A percentile compares a stretch with the other conserved stretches of the same genome.
Conservation (phyloP, 2,888 invertebrate species). For the Achlya flavicornis region DNA sequence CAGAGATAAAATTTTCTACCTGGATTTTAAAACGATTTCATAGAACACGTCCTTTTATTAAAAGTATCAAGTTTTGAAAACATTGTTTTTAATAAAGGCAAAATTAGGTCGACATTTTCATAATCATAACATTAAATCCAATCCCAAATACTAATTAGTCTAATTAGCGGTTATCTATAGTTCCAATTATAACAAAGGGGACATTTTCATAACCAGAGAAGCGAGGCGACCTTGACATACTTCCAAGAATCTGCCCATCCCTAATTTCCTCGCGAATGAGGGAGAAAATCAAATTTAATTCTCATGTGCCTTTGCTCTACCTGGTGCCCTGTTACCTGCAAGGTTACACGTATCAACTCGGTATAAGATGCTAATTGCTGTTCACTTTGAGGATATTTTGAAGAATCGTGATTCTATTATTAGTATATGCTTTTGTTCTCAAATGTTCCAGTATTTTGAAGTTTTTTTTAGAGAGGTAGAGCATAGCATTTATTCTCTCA, state of each 20-base stretch:
- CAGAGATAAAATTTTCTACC: too few relatives aligned
- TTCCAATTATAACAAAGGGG: background rate
- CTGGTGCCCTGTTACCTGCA: background rate
- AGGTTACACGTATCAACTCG: background rate
- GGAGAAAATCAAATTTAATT: constrained; percentile 4
- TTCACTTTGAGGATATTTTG: background rate
- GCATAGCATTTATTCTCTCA: too few relatives aligned
- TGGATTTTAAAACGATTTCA: too few relatives aligned
- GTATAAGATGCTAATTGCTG: background rate
- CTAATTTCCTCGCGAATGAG: background rate
- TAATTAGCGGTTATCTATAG: background rate
- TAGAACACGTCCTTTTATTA: too few relatives aligned
- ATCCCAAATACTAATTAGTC: background rate
- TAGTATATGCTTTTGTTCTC: background rate
- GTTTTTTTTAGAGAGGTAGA: too few relatives aligned
- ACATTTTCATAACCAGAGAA: background rate
- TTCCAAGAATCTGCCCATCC: background rate
- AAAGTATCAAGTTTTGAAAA: too few relatives aligned
- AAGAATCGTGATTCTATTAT: background rate
- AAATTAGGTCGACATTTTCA: background rate
- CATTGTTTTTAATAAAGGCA: background rate
- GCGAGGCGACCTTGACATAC: background rate
- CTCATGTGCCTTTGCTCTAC: background rate
- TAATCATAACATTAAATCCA: background rate
- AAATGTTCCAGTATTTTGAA: background rate